Conservation (phyloP, 2,888 invertebrate genomes). For the Xestobium rufovillosum region DNA sequence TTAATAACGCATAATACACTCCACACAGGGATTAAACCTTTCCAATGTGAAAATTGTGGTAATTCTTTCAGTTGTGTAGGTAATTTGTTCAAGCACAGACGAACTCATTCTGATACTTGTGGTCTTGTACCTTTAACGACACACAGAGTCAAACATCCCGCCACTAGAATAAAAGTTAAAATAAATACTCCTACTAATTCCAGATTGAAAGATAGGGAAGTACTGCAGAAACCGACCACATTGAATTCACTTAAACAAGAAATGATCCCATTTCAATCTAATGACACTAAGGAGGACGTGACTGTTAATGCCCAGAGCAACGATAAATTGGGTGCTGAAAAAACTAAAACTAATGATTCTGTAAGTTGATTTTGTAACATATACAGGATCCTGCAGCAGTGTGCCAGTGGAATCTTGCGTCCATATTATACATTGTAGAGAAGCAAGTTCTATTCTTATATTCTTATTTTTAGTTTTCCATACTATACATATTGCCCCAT, state of each 20-base stretch:
- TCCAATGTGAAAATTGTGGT: conserved; percentile 44
- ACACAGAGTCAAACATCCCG: conserved; percentile 33
- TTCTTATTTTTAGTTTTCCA: no score
- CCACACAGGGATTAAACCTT: conserved; percentile 46
- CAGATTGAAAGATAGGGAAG: conserved; percentile 27
- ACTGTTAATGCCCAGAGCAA: conserved; percentile 1
- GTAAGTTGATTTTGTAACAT: no score
- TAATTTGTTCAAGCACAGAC: conserved; percentile 45
- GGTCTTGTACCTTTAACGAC: conserved; percentile 36
- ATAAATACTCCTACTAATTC: conserved; percentile 34
- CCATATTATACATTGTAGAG: no score
- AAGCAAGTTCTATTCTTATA: no score
- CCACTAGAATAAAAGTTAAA: conserved; percentile 33
- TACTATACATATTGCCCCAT: no score
- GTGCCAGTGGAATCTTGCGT: no score
- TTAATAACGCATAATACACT: conserved; percentile 45
- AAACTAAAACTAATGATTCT: no score
- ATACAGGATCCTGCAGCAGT: no score
- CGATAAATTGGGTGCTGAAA: conserved; percentile 2
- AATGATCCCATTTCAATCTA: no score
- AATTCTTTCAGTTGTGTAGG: conserved; percentile 45
- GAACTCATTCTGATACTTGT: conserved; percentile 43
- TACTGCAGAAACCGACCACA: conserved; percentile 23
- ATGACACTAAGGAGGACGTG: conserved; percentile 4
- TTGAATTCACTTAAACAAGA: no score